A percentile compares a stretch with the other conserved stretches of the same genome.
Conservation (phyloP, 2,888 invertebrate species). For the Rutpela maculata region DNA sequence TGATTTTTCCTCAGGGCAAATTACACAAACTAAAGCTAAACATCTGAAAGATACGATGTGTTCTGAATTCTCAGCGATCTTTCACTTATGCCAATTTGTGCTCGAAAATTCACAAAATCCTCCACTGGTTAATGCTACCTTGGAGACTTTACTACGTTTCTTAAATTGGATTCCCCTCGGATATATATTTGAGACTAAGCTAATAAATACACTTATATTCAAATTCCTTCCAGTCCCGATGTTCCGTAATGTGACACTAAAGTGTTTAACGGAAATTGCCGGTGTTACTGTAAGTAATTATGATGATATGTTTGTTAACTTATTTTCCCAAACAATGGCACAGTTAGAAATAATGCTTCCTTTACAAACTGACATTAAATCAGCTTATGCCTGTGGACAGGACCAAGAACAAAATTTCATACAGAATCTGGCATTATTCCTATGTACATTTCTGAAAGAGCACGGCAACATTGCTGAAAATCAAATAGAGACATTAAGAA, state of each 20-base stretch:
- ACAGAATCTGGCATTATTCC: constrained; percentile 97
- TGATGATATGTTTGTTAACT: constrained; percentile 92
- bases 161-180: constrained; percentile 99
- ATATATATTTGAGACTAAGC: constrained; percentile 99
- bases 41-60: constrained; percentile 99
- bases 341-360: constrained; percentile 96
- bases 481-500: constrained; percentile 84
- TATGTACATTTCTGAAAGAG: constrained; percentile 97
- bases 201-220: constrained; percentile 94
- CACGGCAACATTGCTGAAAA: constrained; percentile 92
- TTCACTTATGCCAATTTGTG: constrained; percentile 98
- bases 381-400: constrained; percentile 93
- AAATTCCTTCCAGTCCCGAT: constrained; percentile 97
- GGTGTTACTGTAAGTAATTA: constrained; percentile 93
- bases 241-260: constrained; percentile 94
- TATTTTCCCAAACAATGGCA: constrained; percentile 94
- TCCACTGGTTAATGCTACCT: constrained; percentile 94
- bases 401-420: constrained; percentile 99
- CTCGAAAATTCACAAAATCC: constrained; percentile 99
- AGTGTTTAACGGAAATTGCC: constrained; percentile 99
- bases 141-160: constrained; percentile 96
- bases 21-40: constrained; percentile 99
- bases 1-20: constrained; percentile 98
- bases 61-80: constrained; percentile 98
- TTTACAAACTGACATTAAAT: constrained; percentile 91